phyloP scores from a whole-genome alignment of 2,888 invertebrate genomes.

The Salpingus planirostris region DNA sequence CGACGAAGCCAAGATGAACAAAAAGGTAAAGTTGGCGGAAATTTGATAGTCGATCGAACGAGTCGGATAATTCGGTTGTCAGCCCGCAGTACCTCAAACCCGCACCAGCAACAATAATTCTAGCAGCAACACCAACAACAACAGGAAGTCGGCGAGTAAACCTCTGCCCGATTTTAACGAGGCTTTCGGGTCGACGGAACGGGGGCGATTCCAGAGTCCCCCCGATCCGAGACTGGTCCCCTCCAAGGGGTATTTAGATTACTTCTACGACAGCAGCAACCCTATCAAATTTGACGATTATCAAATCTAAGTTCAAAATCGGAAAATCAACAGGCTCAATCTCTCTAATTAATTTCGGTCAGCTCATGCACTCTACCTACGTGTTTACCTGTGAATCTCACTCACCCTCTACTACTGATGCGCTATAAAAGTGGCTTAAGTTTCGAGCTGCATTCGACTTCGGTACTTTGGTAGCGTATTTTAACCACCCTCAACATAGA shows the following conservation, averaged over 20 bases:
- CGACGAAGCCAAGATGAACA: constrained; percentile 27
- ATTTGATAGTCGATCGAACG: neutral
- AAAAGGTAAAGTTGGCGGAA: constrained; percentile 32
- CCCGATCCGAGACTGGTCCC: constrained; percentile 32
- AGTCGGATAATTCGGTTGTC: too few relatives aligned
- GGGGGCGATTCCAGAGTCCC: constrained; percentile 61
- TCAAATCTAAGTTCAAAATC: constrained; percentile 20
- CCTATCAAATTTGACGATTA: constrained; percentile 34
- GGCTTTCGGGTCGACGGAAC: constrained; percentile 78
- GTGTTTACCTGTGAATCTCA: too few relatives aligned
- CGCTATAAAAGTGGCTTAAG: too few relatives aligned
- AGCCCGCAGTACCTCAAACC: constrained; percentile 13
- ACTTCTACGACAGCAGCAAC: constrained; percentile 27
- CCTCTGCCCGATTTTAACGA: constrained; percentile 76
- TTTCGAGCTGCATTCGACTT: too few relatives aligned
- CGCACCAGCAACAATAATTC: constrained; percentile 18
- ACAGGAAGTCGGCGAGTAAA: constrained; percentile 25
- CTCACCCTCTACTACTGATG: too few relatives aligned
- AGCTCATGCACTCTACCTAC: constrained; percentile 4
- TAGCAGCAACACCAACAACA: constrained; percentile 9
- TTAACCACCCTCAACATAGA: too few relatives aligned
- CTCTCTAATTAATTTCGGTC: constrained; percentile 4
- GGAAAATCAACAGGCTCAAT: too few relatives aligned
- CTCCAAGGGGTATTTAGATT: constrained; percentile 28
- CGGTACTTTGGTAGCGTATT: too few relatives aligned